Evolutionary conservation across 2,797 vertebrate genomes (phyloP).

Genomic region (Sebastes oblongus): DNA sequence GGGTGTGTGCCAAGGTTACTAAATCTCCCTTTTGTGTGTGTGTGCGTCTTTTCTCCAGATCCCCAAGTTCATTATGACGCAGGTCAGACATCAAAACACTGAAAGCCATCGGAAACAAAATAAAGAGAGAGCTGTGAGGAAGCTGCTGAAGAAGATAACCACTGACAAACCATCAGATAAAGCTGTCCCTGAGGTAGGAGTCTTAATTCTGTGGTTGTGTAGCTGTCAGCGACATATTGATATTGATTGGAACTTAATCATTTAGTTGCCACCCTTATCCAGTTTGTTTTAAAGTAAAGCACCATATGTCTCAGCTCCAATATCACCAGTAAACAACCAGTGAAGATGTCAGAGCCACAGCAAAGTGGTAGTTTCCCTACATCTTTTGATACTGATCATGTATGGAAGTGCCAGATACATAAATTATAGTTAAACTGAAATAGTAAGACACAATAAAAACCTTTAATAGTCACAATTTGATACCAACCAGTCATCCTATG

Average conservation of each 20-base stretch:
- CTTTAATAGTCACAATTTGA: background rate
- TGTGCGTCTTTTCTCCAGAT: constrained; percentile 80
- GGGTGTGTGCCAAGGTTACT: background rate
- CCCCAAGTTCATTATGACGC: constrained; percentile 94
- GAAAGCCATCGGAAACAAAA: constrained; percentile 88
- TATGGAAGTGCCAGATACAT: background rate
- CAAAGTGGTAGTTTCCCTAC: background rate
- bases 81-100: constrained; percentile 93
- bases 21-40: background rate
- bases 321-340: background rate
- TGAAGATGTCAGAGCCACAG: background rate
- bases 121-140: constrained; percentile 89
- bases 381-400: background rate
- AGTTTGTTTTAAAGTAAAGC: background rate
- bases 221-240: background rate
- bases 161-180: constrained; percentile 88
- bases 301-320: background rate
- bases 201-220: background rate
- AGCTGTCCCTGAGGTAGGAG: constrained; percentile 82
- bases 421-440: background rate
- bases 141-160: constrained; percentile 95
- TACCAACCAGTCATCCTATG: background rate
- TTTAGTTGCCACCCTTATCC: background rate
- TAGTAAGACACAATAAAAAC: background rate
- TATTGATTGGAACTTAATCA: background rate